Conservation (phyloP, 1,140 invertebrate genomes). For the Venustaconcha ellipsiformis region DNA sequence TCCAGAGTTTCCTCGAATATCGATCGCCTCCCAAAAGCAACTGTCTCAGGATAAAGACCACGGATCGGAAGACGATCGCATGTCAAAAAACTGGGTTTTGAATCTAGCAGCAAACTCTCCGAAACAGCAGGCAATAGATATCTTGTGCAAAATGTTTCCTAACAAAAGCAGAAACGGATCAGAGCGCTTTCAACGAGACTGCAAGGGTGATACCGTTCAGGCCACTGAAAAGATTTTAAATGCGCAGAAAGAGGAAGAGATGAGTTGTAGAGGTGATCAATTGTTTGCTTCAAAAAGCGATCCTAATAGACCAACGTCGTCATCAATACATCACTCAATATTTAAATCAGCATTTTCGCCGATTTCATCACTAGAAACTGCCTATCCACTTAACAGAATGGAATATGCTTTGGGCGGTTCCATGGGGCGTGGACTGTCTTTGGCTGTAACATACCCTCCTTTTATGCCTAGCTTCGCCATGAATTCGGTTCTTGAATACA, state of each 20-base stretch:
- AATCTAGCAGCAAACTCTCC: conserved; percentile 20
- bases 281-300: no score
- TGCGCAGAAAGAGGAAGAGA: conserved; percentile 42
- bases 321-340: conserved; percentile 1
- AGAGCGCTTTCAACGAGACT: conserved; percentile 81
- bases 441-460: conserved; percentile 27
- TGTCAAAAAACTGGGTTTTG: conserved; percentile 31
- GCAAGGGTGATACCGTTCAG: conserved; percentile 86
- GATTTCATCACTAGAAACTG: conserved; percentile 19
- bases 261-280: not conserved
- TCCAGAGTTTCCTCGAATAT: no score
- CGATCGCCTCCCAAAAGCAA: no score
- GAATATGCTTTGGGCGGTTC: conserved; percentile 28
- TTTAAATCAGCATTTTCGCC: conserved; percentile 35
- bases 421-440: conserved; percentile 15
- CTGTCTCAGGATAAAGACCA: no score
- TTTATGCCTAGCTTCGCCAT: conserved; percentile 27
- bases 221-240: conserved; percentile 82
- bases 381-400: conserved; percentile 26
- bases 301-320: no score
- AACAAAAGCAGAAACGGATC: conserved; percentile 85
- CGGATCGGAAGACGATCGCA: conserved; percentile 4
- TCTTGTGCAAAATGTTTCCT: conserved; percentile 85
- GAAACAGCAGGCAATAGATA: conserved; percentile 75
- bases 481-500: conserved; percentile 16